phyloP scores from a whole-genome alignment of 1,140 invertebrate genomes.

The Octopus sinensis region DNA sequence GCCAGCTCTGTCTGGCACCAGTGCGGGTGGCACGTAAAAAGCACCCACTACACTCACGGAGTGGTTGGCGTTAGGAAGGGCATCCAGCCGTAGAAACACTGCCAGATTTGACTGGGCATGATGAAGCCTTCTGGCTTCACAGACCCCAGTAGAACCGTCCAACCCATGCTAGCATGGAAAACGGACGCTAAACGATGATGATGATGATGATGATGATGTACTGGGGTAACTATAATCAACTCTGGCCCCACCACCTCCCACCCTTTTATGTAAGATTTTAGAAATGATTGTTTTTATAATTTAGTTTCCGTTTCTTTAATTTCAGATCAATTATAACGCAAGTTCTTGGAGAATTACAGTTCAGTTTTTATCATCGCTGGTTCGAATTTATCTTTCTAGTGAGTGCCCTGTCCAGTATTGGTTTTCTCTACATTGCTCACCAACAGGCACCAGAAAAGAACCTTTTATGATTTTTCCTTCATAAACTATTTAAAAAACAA shows the following conservation, averaged over 20 bases:
- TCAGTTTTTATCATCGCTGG: constrained; percentile 99
- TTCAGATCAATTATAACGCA: constrained; percentile 90
- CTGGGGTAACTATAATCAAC: not conserved
- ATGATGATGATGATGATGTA: too few species aligned
- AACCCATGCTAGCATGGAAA: too few species aligned
- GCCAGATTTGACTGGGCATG: too few species aligned
- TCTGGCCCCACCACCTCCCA: too few species aligned
- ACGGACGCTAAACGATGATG: too few species aligned
- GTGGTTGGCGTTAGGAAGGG: too few species aligned
- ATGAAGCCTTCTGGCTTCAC: too few species aligned
- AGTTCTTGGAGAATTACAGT: constrained; percentile 95
- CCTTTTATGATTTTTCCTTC: not conserved
- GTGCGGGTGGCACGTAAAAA: too few species aligned
- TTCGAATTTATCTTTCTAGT: constrained; percentile 99
- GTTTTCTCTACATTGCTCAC: constrained; percentile 88
- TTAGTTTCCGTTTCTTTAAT: constrained; percentile 17
- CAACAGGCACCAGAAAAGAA: constrained; percentile 44
- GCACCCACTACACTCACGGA: too few species aligned
- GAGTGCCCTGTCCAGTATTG: constrained; percentile 91
- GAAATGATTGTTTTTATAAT: not conserved
- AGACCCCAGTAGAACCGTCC: too few species aligned
- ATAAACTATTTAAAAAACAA: not conserved
- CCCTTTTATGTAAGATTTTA: not conserved
- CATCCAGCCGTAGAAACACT: too few species aligned
- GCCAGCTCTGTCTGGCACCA: too few species aligned